phyloP scores from a whole-genome alignment of 2,888 invertebrate genomes.

The Dysmachus trigonus region DNA sequence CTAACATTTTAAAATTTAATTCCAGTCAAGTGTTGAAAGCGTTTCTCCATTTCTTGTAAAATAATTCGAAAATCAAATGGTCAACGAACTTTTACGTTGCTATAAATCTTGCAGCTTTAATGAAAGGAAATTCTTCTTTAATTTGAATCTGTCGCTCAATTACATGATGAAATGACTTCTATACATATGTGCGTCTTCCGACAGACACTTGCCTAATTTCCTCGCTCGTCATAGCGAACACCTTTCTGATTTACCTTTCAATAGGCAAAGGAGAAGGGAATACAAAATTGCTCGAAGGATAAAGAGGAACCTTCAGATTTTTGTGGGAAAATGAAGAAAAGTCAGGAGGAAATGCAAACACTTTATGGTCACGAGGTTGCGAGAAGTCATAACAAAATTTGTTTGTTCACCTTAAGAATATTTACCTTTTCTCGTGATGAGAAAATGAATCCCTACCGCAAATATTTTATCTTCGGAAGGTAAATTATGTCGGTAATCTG shows the following conservation, averaged over 20 bases:
- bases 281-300: not conserved
- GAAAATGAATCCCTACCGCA: slow-evolving; percentile 5
- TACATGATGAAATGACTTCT: not conserved
- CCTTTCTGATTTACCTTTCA: not conserved
- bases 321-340: not conserved
- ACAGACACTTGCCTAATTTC: not conserved
- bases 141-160: not conserved
- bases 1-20: no score
- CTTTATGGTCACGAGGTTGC: not conserved
- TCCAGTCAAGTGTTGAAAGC: no score
- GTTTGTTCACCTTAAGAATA: slow-evolving; percentile 5
- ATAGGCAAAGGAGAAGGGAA: not conserved
- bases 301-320: not conserved
- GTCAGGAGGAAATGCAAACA: not conserved
- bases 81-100: not conserved
- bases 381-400: slow-evolving; percentile 23
- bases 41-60: no score
- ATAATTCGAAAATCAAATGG: not conserved
- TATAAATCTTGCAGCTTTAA: not conserved
- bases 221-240: not conserved
- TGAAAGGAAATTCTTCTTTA: not conserved
- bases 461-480: slow-evolving; percentile 2
- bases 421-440: not conserved
- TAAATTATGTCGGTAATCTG: not conserved
- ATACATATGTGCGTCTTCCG: not conserved